These are phyloP conservation scores for Ichneumoninae sp. DNA, from an alignment of 2,888 invertebrate species.

Conservation along the genomic window DNA sequence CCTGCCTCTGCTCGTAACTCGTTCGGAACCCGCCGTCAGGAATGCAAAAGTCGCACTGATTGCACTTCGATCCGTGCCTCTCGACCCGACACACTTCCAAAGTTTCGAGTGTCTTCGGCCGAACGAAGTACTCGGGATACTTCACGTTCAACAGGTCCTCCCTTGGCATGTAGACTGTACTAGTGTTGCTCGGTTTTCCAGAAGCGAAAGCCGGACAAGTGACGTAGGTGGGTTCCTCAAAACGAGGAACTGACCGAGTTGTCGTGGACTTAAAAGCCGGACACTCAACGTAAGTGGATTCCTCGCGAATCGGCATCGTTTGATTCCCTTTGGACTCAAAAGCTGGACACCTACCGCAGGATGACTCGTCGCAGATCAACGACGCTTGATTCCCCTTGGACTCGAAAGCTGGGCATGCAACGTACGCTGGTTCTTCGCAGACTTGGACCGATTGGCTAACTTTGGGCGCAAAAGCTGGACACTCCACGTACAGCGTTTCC, in stretches of 20 bases:
- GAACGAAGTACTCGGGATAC: slow-evolving; percentile 64
- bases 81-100: slow-evolving; percentile 71
- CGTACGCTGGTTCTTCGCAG: slow-evolving; percentile 17
- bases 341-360: background rate
- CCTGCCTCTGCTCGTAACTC: slow-evolving; percentile 59
- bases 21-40: slow-evolving; percentile 64
- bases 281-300: slow-evolving; percentile 25
- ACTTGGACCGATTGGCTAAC: slow-evolving; percentile 46
- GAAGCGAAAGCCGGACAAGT: slow-evolving; percentile 41
- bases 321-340: slow-evolving; percentile 37
- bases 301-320: slow-evolving; percentile 19
- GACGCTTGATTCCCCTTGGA: slow-evolving; percentile 37
- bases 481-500: slow-evolving; percentile 40
- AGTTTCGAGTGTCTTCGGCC: slow-evolving; percentile 65
- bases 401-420: slow-evolving; percentile 44
- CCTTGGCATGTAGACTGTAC: slow-evolving; percentile 43
- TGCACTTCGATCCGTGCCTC: slow-evolving; percentile 75
- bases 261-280: slow-evolving; percentile 24
- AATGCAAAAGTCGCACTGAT: slow-evolving; percentile 70
- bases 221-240: slow-evolving; percentile 40
- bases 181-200: slow-evolving; percentile 51
- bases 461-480: slow-evolving; percentile 45
- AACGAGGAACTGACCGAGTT: slow-evolving; percentile 36
- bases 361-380: slow-evolving; percentile 16
- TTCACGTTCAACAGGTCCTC: slow-evolving; percentile 64